A percentile compares a stretch with the other conserved stretches of the same genome.
These are phyloP conservation scores for Phyllostomus discolor DNA, from an alignment of 2,113 vertebrate species.

Conservation along the genomic window DNA sequence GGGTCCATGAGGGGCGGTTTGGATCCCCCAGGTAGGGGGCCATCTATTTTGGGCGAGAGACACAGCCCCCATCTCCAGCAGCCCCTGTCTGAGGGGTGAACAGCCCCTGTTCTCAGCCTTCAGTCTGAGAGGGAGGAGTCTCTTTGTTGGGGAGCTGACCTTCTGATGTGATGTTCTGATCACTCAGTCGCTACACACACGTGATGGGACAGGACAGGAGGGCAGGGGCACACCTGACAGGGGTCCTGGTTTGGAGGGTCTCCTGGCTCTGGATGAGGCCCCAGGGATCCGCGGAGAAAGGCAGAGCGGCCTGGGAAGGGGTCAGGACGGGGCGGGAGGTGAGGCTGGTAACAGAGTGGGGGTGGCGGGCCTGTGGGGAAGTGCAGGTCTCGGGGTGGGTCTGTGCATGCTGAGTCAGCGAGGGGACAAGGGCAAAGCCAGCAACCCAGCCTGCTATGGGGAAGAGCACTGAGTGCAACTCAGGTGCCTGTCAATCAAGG, in stretches of 20 bases:
- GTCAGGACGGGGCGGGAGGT: neutral
- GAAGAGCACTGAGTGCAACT: neutral
- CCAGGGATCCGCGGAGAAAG: accelerated
- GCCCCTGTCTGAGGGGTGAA: neutral
- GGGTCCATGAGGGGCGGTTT: neutral
- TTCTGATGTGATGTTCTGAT: neutral
- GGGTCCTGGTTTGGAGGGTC: accelerated
- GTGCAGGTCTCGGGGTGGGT: neutral
- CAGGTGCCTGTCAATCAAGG: neutral
- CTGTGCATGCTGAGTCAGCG: neutral
- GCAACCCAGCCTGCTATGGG: neutral
- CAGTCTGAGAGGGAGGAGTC: too few relatives aligned
- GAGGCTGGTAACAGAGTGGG: neutral
- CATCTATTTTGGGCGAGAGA: neutral
- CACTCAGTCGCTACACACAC: neutral
- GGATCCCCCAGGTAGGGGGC: too few relatives aligned
- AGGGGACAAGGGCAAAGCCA: neutral
- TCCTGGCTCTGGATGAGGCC: neutral
- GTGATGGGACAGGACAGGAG: accelerated
- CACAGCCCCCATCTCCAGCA: neutral
- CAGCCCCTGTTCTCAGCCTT: neutral
- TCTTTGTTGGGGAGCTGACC: neutral
- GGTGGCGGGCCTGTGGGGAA: neutral
- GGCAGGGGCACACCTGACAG: accelerated
- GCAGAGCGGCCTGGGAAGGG: accelerated